Percentiles rank a stretch among this genome's conserved stretches.
These are phyloP conservation scores for Caprella mutica DNA, from an alignment of 2,888 invertebrate species.

Conservation along the genomic window DNA sequence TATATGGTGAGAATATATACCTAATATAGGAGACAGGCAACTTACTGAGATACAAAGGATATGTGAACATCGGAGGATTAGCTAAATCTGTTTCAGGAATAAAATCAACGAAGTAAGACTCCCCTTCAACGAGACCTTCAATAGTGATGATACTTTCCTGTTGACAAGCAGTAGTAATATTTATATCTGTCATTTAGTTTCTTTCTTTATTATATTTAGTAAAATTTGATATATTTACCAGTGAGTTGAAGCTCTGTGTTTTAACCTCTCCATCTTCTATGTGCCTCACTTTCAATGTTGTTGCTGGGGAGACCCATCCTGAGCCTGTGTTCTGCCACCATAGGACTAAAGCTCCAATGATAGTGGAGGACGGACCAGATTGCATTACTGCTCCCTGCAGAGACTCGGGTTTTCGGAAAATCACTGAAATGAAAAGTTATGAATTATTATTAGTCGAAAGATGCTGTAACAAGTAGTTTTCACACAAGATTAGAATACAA, in stretches of 20 bases:
- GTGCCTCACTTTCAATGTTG: too few species aligned
- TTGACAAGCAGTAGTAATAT: too few species aligned
- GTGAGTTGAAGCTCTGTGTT: too few species aligned
- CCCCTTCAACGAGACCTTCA: conserved; percentile 12
- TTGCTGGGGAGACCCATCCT: conserved; percentile 23
- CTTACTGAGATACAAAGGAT: conserved; percentile 19
- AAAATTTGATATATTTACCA: too few species aligned
- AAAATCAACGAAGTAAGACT: conserved; percentile 16
- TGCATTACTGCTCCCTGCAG: conserved; percentile 12
- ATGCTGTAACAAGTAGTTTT: too few species aligned
- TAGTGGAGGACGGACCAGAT: background rate
- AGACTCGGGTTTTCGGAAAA: conserved; percentile 13
- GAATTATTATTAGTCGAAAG: too few species aligned
- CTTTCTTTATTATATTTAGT: too few species aligned
- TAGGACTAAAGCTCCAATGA: conserved; percentile 9
- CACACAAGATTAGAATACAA: too few species aligned
- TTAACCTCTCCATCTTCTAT: too few species aligned
- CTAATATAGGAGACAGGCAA: too few species aligned
- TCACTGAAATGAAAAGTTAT: background rate
- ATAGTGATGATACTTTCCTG: conserved; percentile 10
- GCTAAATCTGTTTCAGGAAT: conserved; percentile 1
- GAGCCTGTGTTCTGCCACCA: background rate
- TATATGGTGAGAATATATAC: too few species aligned
- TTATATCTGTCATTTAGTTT: too few species aligned
- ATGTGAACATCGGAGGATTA: conserved; percentile 10